These are phyloP conservation scores for Teleogryllus occipitalis DNA, from an alignment of 1,140 invertebrate genomes.

Conservation along the genomic window DNA sequence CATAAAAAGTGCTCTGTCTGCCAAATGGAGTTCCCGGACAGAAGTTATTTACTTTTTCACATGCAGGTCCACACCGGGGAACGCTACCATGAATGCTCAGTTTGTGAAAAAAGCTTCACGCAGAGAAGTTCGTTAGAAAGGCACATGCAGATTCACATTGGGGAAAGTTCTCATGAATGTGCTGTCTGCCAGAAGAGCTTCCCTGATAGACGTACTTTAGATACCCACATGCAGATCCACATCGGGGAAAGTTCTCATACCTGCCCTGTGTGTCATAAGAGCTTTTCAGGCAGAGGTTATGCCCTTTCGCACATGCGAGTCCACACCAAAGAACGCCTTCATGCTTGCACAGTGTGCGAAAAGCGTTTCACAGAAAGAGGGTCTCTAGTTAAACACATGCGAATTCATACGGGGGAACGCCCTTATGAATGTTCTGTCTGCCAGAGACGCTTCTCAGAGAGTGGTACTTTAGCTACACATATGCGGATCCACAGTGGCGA, in stretches of 20 bases:
- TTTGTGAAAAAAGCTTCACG: slow-evolving; percentile 16
- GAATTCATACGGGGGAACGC: slow-evolving; percentile 12
- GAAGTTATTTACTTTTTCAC: not conserved
- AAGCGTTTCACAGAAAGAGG: slow-evolving; percentile 14
- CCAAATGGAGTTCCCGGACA: not conserved
- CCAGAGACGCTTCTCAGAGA: not conserved
- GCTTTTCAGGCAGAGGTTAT: not conserved
- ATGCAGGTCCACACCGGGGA: slow-evolving; percentile 7
- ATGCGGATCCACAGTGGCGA: slow-evolving; percentile 10
- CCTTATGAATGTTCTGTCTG: slow-evolving; percentile 13
- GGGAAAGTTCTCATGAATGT: slow-evolving; percentile 14
- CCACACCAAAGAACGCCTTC: slow-evolving; percentile 27
- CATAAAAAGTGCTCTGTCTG: slow-evolving; percentile 20
- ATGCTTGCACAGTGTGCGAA: slow-evolving; percentile 29
- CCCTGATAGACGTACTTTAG: not conserved
- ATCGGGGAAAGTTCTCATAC: not conserved
- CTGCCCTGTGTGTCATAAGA: not conserved
- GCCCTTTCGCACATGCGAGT: not conserved
- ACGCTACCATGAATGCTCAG: slow-evolving; percentile 11
- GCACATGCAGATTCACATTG: slow-evolving; percentile 16
- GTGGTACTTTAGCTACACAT: slow-evolving; percentile 10
- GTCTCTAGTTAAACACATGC: slow-evolving; percentile 15
- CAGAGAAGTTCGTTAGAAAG: not conserved
- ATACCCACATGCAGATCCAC: not conserved
- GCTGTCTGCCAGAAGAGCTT: slow-evolving; percentile 14